Base-by-base conservation (phyloP, 2,797 vertebrate genomes). In the Kryptopterus vitreolus region DNA sequence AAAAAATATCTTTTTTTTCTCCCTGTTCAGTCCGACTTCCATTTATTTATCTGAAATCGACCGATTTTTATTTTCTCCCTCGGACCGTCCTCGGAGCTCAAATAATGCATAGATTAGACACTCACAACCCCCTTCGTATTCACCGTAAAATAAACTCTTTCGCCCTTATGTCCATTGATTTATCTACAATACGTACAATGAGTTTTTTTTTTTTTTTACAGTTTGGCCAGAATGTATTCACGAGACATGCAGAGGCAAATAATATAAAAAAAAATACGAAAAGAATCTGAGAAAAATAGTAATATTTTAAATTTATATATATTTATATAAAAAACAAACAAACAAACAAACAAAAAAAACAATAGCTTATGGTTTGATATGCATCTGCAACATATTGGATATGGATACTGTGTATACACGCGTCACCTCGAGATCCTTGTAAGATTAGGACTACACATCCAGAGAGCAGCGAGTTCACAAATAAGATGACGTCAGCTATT, bases 51-150 rank as follows among this genome's bases (percentile, higher is more conserved):
- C 84, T 87, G 70, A 81, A 88, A 89, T 85, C 66, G 86, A 89
- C 85, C 83, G 92, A 88, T 89, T 90, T 88, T 80, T 0, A 38
- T 68, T 38, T 69, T 22, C 33, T n/a, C 12, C 48, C 48, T 71
- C 24, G 89, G 87, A 35, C 82, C 91, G 90, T 89, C 90, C 87
- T 87, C 72, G 89, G 89, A 90, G 92, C 91, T 87, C 94, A 83
- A 94, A 95, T 90, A 96, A 97, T 96, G 97, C 97, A 98, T 97
- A 98, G 97, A 93, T 97, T 70, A 87, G 84, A 89, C 50, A 22
- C 69, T 33, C 13, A 13, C 20, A 29, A 4, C 78, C 73, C 58
- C 63, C 29, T 24, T 77, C 88, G 88, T 87, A 86, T 81, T 91
- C 91, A 90, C 74, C 82, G 61, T 68, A 85, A 89, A 85, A 90